Base-by-base conservation (phyloP, 2,797 vertebrate species). In the Hipposideros larvatus region DNA sequence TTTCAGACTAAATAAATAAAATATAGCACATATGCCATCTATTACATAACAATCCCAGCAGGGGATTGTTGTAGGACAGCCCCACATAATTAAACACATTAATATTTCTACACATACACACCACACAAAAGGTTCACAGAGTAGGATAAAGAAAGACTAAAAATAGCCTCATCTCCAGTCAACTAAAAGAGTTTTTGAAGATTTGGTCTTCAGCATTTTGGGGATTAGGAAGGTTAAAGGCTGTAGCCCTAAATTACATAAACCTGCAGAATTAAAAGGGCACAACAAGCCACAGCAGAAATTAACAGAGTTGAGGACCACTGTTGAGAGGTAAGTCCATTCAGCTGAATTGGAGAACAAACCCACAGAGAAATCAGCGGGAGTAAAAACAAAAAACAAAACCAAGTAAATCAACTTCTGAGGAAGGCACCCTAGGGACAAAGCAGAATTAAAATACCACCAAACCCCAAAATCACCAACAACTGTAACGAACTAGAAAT, bases 1-100 rank as follows among this genome's bases (percentile, higher is more conserved):
- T 91, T 90, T 93, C 51, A 43, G 48, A 75, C 77, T 88, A 78
- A 79, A 91, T 24, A 74, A 87, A 53, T 61, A 7, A 73, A 84
- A 88, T 28, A 43, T 9, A 70, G 26, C 34, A 87, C 22, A 11
- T 18, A 26, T 8, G 34, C 19, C 26, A 70, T 53, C 21, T 4
- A 53, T 2, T 48, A 66, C 2, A 28, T 86, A 55, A n/a, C 21
- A 48, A 31, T 82, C 21, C 7, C 24, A 61, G 7, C 5, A 37
- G 34, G 11, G 9, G 43, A 48, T 34, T 34, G 3, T 43, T 43
- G 43, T 43, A 43, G 8, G 19, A 28, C 5, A 74, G 26, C 10
- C 28, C 11, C 2, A 68, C 0, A 3, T 37, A 73, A 79, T n/a
- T 65, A 79, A 79, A 51, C 28, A 55, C 7, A 57, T 65, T 57